phyloP scores from a whole-genome alignment of 2,888 invertebrate species.

The Apamea monoglypha region DNA sequence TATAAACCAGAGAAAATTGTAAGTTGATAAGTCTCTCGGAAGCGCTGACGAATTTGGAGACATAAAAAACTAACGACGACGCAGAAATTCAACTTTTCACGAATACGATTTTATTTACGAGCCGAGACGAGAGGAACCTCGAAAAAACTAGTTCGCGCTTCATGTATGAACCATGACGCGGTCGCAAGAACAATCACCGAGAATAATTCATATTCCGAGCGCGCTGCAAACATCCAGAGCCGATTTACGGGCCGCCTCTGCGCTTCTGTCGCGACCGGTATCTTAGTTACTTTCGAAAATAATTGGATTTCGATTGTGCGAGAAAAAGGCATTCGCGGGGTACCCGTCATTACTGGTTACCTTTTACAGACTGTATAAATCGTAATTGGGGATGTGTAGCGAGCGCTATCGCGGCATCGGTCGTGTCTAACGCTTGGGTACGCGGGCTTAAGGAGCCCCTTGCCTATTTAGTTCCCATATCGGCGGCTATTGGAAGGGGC shows the following conservation, averaged over 20 bases:
- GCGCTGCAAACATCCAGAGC: conserved; percentile 87
- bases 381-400: conserved; percentile 86
- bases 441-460: conserved; percentile 80
- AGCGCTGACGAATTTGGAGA: conserved; percentile 66
- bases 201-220: conserved; percentile 90
- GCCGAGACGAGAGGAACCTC: conserved; percentile 76
- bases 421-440: conserved; percentile 84
- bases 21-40: conserved; percentile 72
- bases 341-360: conserved; percentile 87
- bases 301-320: conserved; percentile 89
- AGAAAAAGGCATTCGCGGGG: conserved; percentile 82
- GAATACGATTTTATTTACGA: conserved; percentile 83
- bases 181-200: conserved; percentile 88
- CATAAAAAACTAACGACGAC: conserved; percentile 74
- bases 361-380: conserved; percentile 87
- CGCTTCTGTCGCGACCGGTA: conserved; percentile 84
- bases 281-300: conserved; percentile 88
- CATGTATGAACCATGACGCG: conserved; percentile 90
- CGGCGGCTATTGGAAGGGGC: conserved; percentile 85
- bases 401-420: conserved; percentile 81
- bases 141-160: conserved; percentile 89
- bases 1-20: conserved; percentile 79
- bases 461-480: conserved; percentile 84
- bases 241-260: conserved; percentile 85
- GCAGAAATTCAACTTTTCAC: conserved; percentile 81